Evolutionary conservation across 2,888 invertebrate species (phyloP), one percentile per base, ranked within the genome.

Genomic region (Acanthococcus lagerstroemiae): DNA sequence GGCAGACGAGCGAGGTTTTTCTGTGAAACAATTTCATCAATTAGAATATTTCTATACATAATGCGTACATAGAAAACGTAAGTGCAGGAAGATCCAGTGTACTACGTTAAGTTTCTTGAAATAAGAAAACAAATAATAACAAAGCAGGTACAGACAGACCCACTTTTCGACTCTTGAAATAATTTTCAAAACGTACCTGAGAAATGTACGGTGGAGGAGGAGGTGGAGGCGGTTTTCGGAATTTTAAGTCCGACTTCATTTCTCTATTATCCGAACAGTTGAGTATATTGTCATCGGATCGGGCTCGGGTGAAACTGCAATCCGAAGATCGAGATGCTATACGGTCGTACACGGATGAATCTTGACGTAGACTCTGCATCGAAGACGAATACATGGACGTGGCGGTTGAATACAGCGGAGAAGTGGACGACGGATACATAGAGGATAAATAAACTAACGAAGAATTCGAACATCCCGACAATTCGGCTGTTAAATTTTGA

Each of bases 201-300:
- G 76, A 75, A 70, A 77, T 76, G 54, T 78, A 78, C 2, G 78
- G 82, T 1, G 82, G 80, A 5, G 81, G 82, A 22, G 82, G 82
- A 9, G 72, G 73, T 48, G 72, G 72, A 54, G 72, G 70, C 19
- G 71, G 70, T 44, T 71, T 71, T 50, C 69, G 71, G 12, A 70
- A 67, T 30, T 68, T 68, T 21, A 70, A 69, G 27, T 61, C 61
- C 24, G 37, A 24, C 5, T 52, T 19, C 21, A 22, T 19, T 48
- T 9, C 12, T 22, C 22, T 19, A 4, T 50, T 22, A 24, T 61
- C 52, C 65, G 55, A 70, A 56, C 83, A 83, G 72, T 85, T 87
- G 69, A 90, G 78, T 72, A 90, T 86, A 74, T 90, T 89, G 74
- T 90, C 90, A 74, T 90, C 87, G 61, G 90, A 89, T 74, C 86